These are phyloP conservation scores for Porites evermanni DNA, from an alignment of 92 coral and sea anemone species.

Conservation along the genomic window DNA sequence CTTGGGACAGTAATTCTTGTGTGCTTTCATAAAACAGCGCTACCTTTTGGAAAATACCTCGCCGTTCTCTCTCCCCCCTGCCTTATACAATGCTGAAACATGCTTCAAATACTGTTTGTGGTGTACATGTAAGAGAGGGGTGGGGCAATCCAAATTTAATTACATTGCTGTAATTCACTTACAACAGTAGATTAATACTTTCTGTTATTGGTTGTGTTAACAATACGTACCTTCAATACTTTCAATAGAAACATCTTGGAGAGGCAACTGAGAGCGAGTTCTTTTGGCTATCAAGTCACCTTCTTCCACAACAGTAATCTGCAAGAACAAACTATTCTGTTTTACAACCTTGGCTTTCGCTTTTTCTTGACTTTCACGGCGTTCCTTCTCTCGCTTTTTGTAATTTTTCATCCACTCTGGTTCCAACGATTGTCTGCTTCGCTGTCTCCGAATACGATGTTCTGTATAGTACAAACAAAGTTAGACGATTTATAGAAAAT, in stretches of 20 bases:
- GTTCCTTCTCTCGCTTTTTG: constrained; percentile 40
- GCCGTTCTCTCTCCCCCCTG: too few relatives aligned
- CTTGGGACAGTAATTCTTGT: too few relatives aligned
- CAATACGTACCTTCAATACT: constrained; percentile 71
- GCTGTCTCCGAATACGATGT: constrained; percentile 8
- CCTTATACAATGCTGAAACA: too few relatives aligned
- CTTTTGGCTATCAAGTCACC: constrained; percentile 92
- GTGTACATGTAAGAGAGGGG: too few relatives aligned
- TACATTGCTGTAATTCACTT: neutral
- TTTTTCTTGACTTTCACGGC: constrained; percentile 38
- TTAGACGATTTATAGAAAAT: neutral
- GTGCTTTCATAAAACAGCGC: too few relatives aligned
- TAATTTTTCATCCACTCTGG: constrained; percentile 58
- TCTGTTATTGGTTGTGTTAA: neutral
- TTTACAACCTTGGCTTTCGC: neutral
- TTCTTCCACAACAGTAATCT: constrained; percentile 53
- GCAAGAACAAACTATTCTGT: constrained; percentile 2
- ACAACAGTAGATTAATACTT: neutral
- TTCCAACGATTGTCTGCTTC: constrained; percentile 41
- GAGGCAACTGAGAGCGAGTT: constrained; percentile 89
- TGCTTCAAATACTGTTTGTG: too few relatives aligned
- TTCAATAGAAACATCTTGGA: constrained; percentile 73
- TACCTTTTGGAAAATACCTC: too few relatives aligned
- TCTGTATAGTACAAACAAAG: neutral
- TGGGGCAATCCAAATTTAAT: too few relatives aligned